Evolutionary conservation across 2,113 vertebrate species (phyloP).

Genomic region (Phylloscopus whistleri): DNA sequence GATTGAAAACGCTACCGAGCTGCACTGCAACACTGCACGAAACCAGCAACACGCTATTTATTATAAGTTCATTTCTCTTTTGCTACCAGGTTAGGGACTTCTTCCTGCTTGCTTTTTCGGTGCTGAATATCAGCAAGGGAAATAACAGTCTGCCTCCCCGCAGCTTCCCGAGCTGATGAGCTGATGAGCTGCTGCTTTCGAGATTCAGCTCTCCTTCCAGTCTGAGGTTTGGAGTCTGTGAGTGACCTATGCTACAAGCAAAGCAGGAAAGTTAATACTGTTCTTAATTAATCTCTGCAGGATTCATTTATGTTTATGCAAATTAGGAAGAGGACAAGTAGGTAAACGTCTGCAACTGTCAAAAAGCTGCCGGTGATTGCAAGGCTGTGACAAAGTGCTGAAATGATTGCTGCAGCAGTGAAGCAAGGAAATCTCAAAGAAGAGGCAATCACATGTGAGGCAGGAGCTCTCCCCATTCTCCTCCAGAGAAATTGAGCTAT

Average conservation of each 20-base stretch:
- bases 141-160: constrained; percentile 22
- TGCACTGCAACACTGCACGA: not conserved
- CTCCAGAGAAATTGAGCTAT: constrained; percentile 11
- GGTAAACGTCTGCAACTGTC: not conserved
- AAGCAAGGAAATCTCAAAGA: not conserved
- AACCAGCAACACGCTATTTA: not conserved
- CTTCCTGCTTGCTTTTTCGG: not conserved
- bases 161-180: constrained; percentile 20
- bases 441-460: not conserved
- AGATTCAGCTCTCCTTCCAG: not conserved
- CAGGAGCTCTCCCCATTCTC: not conserved
- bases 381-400: not conserved
- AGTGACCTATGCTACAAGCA: not conserved
- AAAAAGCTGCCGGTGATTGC: not conserved
- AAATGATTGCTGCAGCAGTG: not conserved
- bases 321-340: not conserved
- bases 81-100: not conserved
- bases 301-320: constrained; percentile 2
- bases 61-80: not conserved
- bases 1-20: not conserved
- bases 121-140: not conserved
- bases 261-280: not conserved
- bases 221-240: not conserved
- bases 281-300: constrained; percentile 34
- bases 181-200: not conserved